Base-by-base conservation (phyloP, 1,140 invertebrate genomes). In the Daktulosphaira vitifoliae region DNA sequence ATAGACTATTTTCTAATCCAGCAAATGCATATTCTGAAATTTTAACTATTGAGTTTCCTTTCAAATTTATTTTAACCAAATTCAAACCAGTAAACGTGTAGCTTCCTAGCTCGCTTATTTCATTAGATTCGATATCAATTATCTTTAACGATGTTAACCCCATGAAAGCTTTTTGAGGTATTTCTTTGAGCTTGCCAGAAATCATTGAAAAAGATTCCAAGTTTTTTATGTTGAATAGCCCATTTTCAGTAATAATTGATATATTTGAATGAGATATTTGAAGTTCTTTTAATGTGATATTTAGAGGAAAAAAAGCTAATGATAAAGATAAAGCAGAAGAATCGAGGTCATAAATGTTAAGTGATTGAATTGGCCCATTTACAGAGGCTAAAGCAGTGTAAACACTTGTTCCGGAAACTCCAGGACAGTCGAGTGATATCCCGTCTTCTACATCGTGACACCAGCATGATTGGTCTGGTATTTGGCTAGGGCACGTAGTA, bases 371-470 rank as follows among this genome's bases (percentile, higher is more conserved):
- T 15, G 68, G 78, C 23, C 68, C 69, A 39, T 84, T 76, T 69
- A 84, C 78, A 71, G 79, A 78, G 65, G 78, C 68, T 16, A 84
- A 73, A 9, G 78, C 78, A 3, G 72, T 75, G 67, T 73, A 76
- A 25, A 84, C 73, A 20, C 77, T 74, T 16, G 78, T 78, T 23
- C 84, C 79, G n/a, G 84, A 84, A 5, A 85, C 85, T 64, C 83
- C 86, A 16, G 89, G 86, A 73, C 91, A 95, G 76, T 95, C 90
- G 68, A 94, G 78, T 76, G 90, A 91, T 53, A 93, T 80, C 26
- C 89, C 90, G 77, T 92, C 89, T 74, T 92, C 88, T 73, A 92
- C 89, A 76, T 88, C 88, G 78, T 92, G 92, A 76, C 91, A 94
- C 1, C 89, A 86, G 76, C 91, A 95, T 69, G 82, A 83, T 15